phyloP scores from a whole-genome alignment of 2,113 vertebrate genomes.

The Triplophysa dalaica region DNA sequence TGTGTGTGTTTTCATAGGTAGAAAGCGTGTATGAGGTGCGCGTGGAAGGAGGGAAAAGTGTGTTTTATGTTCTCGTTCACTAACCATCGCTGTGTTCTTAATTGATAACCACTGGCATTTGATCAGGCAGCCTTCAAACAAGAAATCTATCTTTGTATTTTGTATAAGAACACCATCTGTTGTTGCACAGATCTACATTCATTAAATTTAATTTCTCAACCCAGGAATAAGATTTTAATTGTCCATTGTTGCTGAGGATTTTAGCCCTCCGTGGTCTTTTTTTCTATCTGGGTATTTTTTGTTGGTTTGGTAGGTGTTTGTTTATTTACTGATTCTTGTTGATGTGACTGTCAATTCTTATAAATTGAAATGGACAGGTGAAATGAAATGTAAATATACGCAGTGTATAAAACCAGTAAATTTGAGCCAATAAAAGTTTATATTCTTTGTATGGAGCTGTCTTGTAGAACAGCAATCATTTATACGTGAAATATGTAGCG shows the following conservation, averaged over 20 bases:
- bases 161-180: slow-evolving; percentile 76
- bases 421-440: not conserved
- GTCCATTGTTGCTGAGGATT: slow-evolving; percentile 53
- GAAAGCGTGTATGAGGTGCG: not conserved
- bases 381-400: not conserved
- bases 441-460: not conserved
- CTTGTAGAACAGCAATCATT: not conserved
- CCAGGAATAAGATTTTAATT: slow-evolving; percentile 73
- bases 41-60: not conserved
- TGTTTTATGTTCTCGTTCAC: slow-evolving; percentile 64
- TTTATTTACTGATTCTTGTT: not conserved
- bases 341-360: not conserved
- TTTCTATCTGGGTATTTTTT: not conserved
- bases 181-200: slow-evolving; percentile 68
- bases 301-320: not conserved
- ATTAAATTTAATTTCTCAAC: slow-evolving; percentile 74
- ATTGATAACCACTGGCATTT: slow-evolving; percentile 76
- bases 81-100: slow-evolving; percentile 65
- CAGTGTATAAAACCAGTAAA: not conserved
- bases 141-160: slow-evolving; percentile 71
- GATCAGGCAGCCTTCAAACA: slow-evolving; percentile 76
- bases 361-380: not conserved
- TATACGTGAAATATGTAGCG: not conserved
- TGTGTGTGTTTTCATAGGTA: not conserved
- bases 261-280: not conserved